A percentile compares a stretch with the other conserved stretches of the same genome.
Conservation (phyloP, 2,797 vertebrate species). For the Apodemus agrarius region DNA sequence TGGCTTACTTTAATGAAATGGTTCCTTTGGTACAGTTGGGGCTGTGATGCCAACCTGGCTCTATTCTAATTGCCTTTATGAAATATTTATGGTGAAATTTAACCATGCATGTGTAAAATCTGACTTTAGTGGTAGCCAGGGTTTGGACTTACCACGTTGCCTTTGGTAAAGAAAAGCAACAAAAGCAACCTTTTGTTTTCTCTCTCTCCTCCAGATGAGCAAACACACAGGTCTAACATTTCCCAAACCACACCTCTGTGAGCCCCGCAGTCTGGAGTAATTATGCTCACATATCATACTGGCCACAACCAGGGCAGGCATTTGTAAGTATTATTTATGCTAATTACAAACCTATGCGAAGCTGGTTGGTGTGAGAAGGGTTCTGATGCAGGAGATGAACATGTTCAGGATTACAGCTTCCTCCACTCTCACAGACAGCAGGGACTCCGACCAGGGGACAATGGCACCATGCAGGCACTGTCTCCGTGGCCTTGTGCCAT, state of each 20-base stretch:
- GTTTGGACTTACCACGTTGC: constrained; percentile 11
- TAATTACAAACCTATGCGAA: not conserved
- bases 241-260: not conserved
- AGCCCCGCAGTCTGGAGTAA: not conserved
- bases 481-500: not conserved
- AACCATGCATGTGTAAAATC: constrained; percentile 1
- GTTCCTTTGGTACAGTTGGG: constrained; percentile 62
- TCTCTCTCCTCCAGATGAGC: constrained; percentile 51
- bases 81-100: constrained; percentile 70
- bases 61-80: constrained; percentile 52
- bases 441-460: not conserved
- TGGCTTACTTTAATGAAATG: constrained; percentile 67
- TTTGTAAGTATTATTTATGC: not conserved
- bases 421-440: not conserved
- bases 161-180: constrained; percentile 62
- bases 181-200: not conserved
- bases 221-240: constrained; percentile 56
- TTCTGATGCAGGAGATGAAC: not conserved
- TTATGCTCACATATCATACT: not conserved
- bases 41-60: constrained; percentile 66
- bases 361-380: not conserved
- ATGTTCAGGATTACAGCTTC: not conserved
- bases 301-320: not conserved
- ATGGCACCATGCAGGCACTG: not conserved
- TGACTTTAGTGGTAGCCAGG: constrained; percentile 12